A percentile compares a stretch with the other conserved stretches of the same genome.
These are phyloP conservation scores for Corythoichthys haematopterus DNA, from an alignment of 2,113 vertebrate species.

Conservation along the genomic window DNA sequence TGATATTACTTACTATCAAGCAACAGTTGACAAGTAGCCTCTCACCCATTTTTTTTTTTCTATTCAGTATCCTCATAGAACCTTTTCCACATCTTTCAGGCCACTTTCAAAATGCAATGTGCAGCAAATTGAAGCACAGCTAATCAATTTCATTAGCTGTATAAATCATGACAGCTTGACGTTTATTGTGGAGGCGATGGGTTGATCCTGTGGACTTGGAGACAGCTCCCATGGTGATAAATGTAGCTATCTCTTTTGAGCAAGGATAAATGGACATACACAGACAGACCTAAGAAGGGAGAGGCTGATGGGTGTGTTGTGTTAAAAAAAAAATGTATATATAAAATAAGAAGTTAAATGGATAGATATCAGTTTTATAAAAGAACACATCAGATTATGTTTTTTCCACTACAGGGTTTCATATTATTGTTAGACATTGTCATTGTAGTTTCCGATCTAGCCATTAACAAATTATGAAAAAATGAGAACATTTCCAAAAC, in stretches of 20 bases:
- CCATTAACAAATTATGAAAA: background rate
- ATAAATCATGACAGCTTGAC: constrained; percentile 90
- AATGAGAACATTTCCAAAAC: background rate
- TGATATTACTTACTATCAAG: constrained; percentile 26
- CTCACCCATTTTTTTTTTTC: constrained; percentile 2
- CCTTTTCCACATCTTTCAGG: constrained; percentile 45
- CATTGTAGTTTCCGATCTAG: background rate
- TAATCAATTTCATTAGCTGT: constrained; percentile 93
- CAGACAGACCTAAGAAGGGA: constrained; percentile 34
- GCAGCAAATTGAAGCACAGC: constrained; percentile 60
- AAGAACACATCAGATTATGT: background rate
- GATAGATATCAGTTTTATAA: background rate
- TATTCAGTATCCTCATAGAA: constrained; percentile 5
- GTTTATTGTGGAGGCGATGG: constrained; percentile 88
- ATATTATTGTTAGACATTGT: background rate
- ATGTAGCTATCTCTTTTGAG: constrained; percentile 79
- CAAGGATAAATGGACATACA: constrained; percentile 72
- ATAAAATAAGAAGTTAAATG: background rate
- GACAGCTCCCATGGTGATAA: constrained; percentile 79
- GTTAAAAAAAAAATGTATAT: background rate
- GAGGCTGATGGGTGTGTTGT: background rate
- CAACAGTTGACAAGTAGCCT: constrained; percentile 6
- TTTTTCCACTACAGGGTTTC: background rate
- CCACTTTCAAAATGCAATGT: background rate
- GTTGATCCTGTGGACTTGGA: constrained; percentile 86